Base-by-base conservation (phyloP, 2,797 vertebrate genomes). In the Merluccius polli region DNA sequence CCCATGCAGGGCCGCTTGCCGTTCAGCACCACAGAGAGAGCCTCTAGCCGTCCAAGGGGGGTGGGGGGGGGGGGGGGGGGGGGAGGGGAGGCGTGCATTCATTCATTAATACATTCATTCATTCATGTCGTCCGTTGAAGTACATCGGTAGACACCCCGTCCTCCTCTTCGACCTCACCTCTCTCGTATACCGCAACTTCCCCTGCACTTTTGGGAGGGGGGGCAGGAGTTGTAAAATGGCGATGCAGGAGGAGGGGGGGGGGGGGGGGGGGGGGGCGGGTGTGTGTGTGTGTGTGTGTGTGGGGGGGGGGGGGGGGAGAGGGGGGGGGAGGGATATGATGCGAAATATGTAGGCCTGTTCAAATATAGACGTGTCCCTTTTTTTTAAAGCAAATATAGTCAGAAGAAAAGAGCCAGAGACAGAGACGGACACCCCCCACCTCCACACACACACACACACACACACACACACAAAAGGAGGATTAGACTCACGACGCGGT, bases 11-110 rank as follows among this genome's bases (percentile, higher is more conserved):
- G 44, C 44, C 44, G 44, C 44, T 21, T 18, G 44, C 44, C 4
- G 16, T 88, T 90, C 87, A 86, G 87, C 10, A 91, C 91, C 87
- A 79, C 2, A 90, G 89, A 90, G 75, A 93, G 88, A 82, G 63
- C 80, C 65, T 27, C 65, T 13, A 3, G 29, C 9, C 65, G 7
- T 59, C 52, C 52, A n/a, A n/a, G n/a, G n/a, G n/a, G n/a, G n/a
- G n/a, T n/a, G n/a, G n/a, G n/a, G 33, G 33, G 33, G 33, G 33
- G 33, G 33, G 33, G 33, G 33, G 33, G 33, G 8, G 33, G 33
- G 33, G 33, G 33, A 8, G 33, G 33, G 52, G 4, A 10, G 52
- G 52, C 21, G 52, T 15, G 12, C 41, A 52, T 21, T 21, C 5
- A 8, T 8, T 21, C 48, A n/a, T 52, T 44, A n/a, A n/a, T n/a